phyloP scores from a whole-genome alignment of 2,113 vertebrate species.

The Cottus gobio region DNA sequence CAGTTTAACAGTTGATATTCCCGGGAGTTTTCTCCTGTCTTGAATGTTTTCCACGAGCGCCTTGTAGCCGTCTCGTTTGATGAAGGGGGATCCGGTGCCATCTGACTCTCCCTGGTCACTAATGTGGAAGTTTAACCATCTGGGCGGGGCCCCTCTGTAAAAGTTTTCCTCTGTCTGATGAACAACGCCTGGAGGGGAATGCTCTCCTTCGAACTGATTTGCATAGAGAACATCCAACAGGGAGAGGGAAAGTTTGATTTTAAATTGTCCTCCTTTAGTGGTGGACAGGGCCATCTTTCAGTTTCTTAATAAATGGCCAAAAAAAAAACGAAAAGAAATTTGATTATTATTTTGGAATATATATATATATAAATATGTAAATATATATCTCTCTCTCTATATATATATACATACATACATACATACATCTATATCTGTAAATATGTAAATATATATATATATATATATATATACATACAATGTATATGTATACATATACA shows the following conservation, averaged over 20 bases:
- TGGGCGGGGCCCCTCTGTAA: conserved; percentile 61
- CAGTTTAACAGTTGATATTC: conserved; percentile 16
- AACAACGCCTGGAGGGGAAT: fast-evolving
- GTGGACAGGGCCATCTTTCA: conserved; percentile 2
- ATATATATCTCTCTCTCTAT: too few relatives aligned
- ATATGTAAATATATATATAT: too few relatives aligned
- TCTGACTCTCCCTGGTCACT: conserved; percentile 16
- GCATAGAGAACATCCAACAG: conserved; percentile 30
- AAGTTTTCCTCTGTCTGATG: conserved; percentile 25
- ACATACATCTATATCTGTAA: too few relatives aligned
- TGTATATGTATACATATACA: too few relatives aligned
- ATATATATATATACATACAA: too few relatives aligned
- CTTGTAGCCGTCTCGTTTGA: conserved; percentile 43
- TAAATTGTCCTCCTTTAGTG: not conserved
- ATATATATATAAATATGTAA: too few relatives aligned
- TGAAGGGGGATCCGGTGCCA: not conserved
- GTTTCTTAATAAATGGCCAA: not conserved
- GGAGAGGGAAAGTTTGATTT: not conserved
- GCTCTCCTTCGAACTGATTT: conserved; percentile 21
- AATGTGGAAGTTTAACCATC: conserved; percentile 68
- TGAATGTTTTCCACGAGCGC: fast-evolving
- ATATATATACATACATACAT: too few relatives aligned
- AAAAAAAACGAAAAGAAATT: not conserved
- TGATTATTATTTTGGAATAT: not conserved
- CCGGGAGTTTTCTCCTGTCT: fast-evolving